Base-by-base conservation (phyloP, 2,797 vertebrate genomes). In the Fratercula arctica region DNA sequence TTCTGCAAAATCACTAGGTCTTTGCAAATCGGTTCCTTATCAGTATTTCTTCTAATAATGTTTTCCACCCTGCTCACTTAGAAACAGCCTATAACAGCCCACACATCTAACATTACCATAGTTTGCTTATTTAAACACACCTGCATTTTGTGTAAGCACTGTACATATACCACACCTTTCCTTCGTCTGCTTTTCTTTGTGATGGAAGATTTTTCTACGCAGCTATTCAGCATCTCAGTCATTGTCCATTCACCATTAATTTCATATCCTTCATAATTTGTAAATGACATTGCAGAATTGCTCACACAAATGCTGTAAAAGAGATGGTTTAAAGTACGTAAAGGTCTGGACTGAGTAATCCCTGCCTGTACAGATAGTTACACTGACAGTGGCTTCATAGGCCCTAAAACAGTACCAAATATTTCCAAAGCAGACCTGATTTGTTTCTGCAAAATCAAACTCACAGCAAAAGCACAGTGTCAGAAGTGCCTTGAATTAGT, bases 131-230 rank as follows among this genome's bases (percentile, higher is more conserved):
- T 88, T 77, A 77, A 66, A 66, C 35, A 63, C 19, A 59, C 3
- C 16, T 57, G n/a, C 15, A 28, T 61, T 92, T 79, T 70, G 29
- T 43, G 12, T 31, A 46, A 89, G 43, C 28, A 41, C 16, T 0
- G 0, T 33, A 61, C 1, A 0, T 11, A 26, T 23, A 78, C 8
- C 14, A 67, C 6, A 48, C 29, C 6, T 67, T 70, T 41, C 37
- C 28, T 76, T 87, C 41, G 45, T 21, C 43, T 6, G 3, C 35
- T 89, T 67, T 66, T 43, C 45, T 76, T 66, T 41, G 25, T 51
- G 56, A 60, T 37, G 29, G 78, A 29, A 77, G 46, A 80, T 66
- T 73, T 86, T 79, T 29, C 79, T 67, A 11, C 0, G 1, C 33
- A 48, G 39, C 7, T 48, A 4, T 70, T 87, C 57, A 74, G 33